Base-by-base conservation (phyloP, 2,888 invertebrate species). In the Drosophila anomelani region DNA sequence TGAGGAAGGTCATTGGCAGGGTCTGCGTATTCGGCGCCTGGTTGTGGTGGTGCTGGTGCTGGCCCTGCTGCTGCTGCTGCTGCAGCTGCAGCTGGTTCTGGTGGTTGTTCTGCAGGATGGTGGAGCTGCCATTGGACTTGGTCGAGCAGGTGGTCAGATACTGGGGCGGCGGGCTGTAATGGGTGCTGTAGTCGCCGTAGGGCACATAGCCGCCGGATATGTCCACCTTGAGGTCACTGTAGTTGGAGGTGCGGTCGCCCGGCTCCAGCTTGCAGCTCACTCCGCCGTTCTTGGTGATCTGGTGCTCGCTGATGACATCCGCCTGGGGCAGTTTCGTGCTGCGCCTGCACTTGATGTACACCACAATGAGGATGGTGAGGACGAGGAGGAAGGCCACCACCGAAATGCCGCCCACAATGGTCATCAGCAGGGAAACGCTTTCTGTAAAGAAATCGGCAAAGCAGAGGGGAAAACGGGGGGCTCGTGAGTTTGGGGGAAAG, bases 171-270 rank as follows among this genome's bases (percentile, higher is more conserved):
- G 97, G 97, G 87, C 96, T 97, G 92, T 97, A 98, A 92, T 98
- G 97, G 38, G 97, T 95, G 9, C 96, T 95, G 91, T 97, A 98
- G 92, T 98, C 97, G 53, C 96, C 96, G 92, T 97, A 98, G 0
- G 97, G 97, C 69, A 92, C 92, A 78, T 92, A 91, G 49, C 92
- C 92, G 4, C 97, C 97, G 70, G 97, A 94, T 75, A 98, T 94
- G 92, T 98, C 98, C 78, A 97, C 94, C 93, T 98, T 98, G 91
- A 98, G 93, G 93, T 98, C 98, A 79, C 98, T 98, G 88, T 98
- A 97, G 91, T 97, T 97, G 58, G 98, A 98, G 88, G 97, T 97
- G 80, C 97, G 94, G 91, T 98, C 98, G 68, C 97, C 97, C 0
- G 92, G 78, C 57, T 92, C 92, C 83, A 91, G 79, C 75, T 92